Evolutionary conservation across 2,888 invertebrate genomes (phyloP), one percentile per base, ranked within the genome.

Genomic region (Phyllotreta striolata): DNA sequence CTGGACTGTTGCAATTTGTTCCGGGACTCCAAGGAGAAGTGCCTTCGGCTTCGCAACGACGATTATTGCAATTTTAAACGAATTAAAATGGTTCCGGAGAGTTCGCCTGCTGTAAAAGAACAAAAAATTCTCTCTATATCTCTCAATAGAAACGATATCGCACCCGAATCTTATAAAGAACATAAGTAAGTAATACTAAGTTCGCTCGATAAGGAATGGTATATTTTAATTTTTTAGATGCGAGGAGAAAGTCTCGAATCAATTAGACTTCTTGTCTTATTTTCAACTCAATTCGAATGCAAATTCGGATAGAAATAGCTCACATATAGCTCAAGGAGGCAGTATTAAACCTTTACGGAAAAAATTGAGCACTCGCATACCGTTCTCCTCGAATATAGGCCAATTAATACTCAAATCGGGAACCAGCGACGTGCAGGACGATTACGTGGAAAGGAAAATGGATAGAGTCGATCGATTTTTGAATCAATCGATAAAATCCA

Each of bases 381-480:
- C 65, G 0, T 39, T 65, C 12, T 65, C 65, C 8, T 65, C 65
- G 1, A 55, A 65, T 41, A 13, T 65, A n/a, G 65, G 65, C 38
- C 52, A 44, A 49, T 9, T 57, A 3, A 38, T 65, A 41, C 34
- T 65, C 10, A 57, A 55, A 49, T 54, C 37, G 37, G 62, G 58
- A 62, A n/a, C n/a, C 24, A 24, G 1, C 24, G 4, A 24, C 1
- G 24, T 24, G 24, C 4, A n/a, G 38, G 49, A 57, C 7, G 49
- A 52, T 14, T 34, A 55, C 49, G 55, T 55, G 2, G 43, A 57
- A 24, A 47, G 56, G 41, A 65, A 62, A 52, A 13, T 62, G 13
- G 65, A 65, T 10, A 52, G 51, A 12, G 14, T 65, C 13, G 62
- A 65, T 24, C 58, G 60, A 62, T 65, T 62, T 46, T 43, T 65